Conservation (phyloP, 2,113 vertebrate genomes). For the Chlamydotis undulata region DNA sequence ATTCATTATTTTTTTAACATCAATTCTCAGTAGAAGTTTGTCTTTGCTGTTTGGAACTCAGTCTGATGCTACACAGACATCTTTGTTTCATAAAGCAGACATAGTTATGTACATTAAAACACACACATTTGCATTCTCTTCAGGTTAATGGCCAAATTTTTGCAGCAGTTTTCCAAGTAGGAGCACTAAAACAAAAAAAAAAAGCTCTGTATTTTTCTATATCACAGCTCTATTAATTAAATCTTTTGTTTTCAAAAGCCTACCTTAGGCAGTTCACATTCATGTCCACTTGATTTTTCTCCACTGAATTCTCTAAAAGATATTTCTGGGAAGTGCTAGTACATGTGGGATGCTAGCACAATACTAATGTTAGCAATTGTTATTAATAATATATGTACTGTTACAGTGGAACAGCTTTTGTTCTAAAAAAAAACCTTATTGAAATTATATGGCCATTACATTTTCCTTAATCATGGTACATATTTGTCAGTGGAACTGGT, state of each 20-base stretch:
- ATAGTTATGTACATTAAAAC: not conserved
- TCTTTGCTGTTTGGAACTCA: conserved; percentile 20
- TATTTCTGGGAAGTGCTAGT: not conserved
- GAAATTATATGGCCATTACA: not conserved
- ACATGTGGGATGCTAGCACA: not conserved
- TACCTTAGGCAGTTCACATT: not conserved
- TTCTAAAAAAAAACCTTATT: not conserved
- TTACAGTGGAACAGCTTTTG: not conserved
- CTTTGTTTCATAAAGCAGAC: conserved; percentile 9
- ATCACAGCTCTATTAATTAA: not conserved
- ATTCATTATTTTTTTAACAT: conserved; percentile 31
- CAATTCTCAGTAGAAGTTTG: conserved; percentile 6
- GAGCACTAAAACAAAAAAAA: not conserved
- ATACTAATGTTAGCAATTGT: not conserved
- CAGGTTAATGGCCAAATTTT: not conserved
- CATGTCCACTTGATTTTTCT: not conserved
- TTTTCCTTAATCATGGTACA: not conserved
- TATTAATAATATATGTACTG: not conserved
- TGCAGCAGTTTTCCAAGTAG: not conserved
- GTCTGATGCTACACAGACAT: not conserved
- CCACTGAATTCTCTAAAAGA: not conserved
- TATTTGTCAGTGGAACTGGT: not conserved
- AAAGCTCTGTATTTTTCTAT: not conserved
- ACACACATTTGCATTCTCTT: not conserved
- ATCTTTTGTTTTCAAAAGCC: not conserved